These are phyloP conservation scores for Maconellicoccus hirsutus DNA, from an alignment of 1,140 invertebrate genomes.

Conservation along the genomic window DNA sequence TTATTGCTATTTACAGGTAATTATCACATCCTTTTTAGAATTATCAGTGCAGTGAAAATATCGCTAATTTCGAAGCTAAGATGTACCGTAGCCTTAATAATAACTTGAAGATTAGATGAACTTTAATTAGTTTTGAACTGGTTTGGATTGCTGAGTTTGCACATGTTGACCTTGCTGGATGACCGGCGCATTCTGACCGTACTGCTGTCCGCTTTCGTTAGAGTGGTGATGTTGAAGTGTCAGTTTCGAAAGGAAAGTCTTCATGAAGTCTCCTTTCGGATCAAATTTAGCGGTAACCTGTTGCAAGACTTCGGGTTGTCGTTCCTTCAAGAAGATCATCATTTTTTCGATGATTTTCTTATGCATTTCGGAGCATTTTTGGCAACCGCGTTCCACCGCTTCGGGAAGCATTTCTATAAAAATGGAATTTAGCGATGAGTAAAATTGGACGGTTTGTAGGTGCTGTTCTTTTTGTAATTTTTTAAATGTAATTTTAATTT, in stretches of 20 bases:
- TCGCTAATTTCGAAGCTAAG: too few relatives aligned
- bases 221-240: background rate
- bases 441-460: too few relatives aligned
- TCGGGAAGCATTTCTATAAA: slow-evolving; percentile 32
- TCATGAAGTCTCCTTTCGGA: slow-evolving; percentile 35
- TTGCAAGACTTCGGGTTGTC: slow-evolving; percentile 37
- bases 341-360: slow-evolving; percentile 30
- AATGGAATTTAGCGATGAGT: too few relatives aligned
- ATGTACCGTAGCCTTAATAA: too few relatives aligned
- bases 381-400: slow-evolving; percentile 33
- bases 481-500: too few relatives aligned
- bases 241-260: background rate
- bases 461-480: too few relatives aligned
- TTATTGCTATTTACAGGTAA: too few relatives aligned
- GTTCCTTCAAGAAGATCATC: slow-evolving; percentile 33
- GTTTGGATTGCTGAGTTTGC: background rate
- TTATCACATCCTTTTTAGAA: too few relatives aligned
- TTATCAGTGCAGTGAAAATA: too few relatives aligned
- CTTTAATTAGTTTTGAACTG: too few relatives aligned
- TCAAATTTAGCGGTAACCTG: slow-evolving; percentile 38
- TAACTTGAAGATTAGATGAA: too few relatives aligned
- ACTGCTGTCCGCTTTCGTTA: background rate
- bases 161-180: background rate
- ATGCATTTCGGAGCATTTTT: slow-evolving; percentile 35
- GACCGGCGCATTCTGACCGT: background rate